Conservation (phyloP, 2,113 vertebrate genomes). For the Trichomycterus rosablanca region DNA sequence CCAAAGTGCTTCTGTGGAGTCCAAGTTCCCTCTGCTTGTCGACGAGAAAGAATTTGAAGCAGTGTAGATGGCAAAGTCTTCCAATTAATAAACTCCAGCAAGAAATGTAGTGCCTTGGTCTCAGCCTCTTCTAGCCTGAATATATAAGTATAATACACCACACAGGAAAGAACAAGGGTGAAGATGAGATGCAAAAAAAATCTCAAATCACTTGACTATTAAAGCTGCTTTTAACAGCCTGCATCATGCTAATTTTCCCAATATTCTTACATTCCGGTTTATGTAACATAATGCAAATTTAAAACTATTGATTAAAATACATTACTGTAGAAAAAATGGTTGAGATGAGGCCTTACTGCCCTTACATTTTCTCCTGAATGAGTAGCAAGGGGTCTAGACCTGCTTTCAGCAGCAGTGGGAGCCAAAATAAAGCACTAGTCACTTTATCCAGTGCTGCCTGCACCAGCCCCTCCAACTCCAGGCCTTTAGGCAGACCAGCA, state of each 20-base stretch:
- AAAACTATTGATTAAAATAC: not conserved
- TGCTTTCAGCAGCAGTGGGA: slow-evolving; percentile 78
- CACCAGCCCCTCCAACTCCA: slow-evolving; percentile 48
- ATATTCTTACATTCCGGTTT: too few relatives aligned
- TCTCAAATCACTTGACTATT: not conserved
- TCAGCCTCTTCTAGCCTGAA: slow-evolving; percentile 66
- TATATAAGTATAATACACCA: slow-evolving; percentile 21
- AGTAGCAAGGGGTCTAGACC: slow-evolving; percentile 79
- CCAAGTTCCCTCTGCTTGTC: slow-evolving; percentile 59
- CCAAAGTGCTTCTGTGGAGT: slow-evolving; percentile 63
- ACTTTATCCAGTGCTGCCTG: slow-evolving; percentile 40
- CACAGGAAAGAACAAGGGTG: slow-evolving; percentile 7
- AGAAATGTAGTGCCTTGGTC: slow-evolving; percentile 66
- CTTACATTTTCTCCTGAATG: slow-evolving; percentile 72
- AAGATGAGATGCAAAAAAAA: not conserved
- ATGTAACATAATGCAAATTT: not conserved
- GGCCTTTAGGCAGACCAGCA: slow-evolving; percentile 40
- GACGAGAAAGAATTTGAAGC: slow-evolving; percentile 62
- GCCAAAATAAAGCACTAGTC: slow-evolving; percentile 66
- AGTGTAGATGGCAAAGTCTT: slow-evolving; percentile 62
- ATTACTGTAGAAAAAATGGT: not conserved
- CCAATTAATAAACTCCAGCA: slow-evolving; percentile 83
- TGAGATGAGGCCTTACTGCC: not conserved
- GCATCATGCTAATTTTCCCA: too few relatives aligned
- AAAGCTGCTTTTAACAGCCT: not conserved